Base-by-base conservation (phyloP, 2,113 vertebrate genomes). In the Eurypyga helias region DNA sequence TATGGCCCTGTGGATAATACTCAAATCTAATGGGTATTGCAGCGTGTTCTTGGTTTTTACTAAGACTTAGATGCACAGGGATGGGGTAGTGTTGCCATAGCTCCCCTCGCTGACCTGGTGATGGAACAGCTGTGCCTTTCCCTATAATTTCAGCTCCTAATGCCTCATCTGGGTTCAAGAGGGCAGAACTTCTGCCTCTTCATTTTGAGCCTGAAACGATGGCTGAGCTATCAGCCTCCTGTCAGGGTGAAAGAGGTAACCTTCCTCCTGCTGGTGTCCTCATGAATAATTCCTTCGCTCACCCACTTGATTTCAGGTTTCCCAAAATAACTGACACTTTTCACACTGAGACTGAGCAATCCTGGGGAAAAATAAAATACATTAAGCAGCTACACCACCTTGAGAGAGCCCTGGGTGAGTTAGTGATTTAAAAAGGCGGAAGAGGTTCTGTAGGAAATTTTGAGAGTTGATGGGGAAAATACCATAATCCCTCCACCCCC, bases 251-350 rank as follows among this genome's bases (percentile, higher is more conserved):
- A 92, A 86, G 93, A 96, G 80, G 91, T 82, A 75, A 96, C 91
- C 83, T 97, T 85, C 62, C 64, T 87, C 65, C 83, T 72, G 45
- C 5, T 4, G 46, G 67, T 65, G 62, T 80, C 85, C 91, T 94
- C 89, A 83, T 95, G 86, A 96, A 96, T 93, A 92, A 92, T 90
- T 96, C 89, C 67, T 17, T 51, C 0, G 0, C 89, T 96, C 3
- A 5, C 91, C 93, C 80, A 66, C 76, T 95, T 95, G 80, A 92
- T 96, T 93, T 83, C 76, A 65, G 83, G 80, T 78, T 96, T 95
- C 89, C 93, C 86, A 66, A 96, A 96, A 95, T 93, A 96, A 57
- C 58, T 66, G 77, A 78, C n/a, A 58, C 72, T 95, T 94, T 61
- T 89, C 91, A 83, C 64, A 51, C 90, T 9, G 83, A 70, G 76